phyloP scores from a whole-genome alignment of 2,113 vertebrate species.

The Anoplopoma fimbria region DNA sequence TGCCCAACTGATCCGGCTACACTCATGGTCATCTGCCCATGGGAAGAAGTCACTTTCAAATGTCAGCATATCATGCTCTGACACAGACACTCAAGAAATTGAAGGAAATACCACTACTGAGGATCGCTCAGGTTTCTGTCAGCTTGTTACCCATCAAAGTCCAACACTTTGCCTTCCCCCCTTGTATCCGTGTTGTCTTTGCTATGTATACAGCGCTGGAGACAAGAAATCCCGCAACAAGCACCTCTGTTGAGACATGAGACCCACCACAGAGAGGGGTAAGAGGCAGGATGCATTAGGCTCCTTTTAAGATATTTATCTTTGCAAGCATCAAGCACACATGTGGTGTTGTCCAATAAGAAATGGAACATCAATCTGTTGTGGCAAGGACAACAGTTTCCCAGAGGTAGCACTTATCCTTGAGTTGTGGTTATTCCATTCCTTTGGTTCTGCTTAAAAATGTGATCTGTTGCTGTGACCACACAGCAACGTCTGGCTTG shows the following conservation, averaged over 20 bases:
- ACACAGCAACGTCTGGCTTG: slow-evolving; percentile 55
- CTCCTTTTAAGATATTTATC: slow-evolving; percentile 18
- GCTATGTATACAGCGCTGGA: neutral
- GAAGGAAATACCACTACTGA: slow-evolving; percentile 60
- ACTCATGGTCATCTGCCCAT: slow-evolving; percentile 55
- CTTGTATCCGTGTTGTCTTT: slow-evolving; percentile 13
- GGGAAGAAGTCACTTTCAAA: slow-evolving; percentile 74
- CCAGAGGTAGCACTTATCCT: slow-evolving; percentile 66
- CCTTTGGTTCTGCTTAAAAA: slow-evolving; percentile 60
- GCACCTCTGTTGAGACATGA: slow-evolving; percentile 1
- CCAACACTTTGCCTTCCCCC: neutral
- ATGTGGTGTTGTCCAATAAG: slow-evolving; percentile 36
- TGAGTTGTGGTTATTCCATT: slow-evolving; percentile 54
- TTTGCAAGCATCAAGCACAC: slow-evolving; percentile 2
- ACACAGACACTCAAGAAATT: slow-evolving; percentile 49
- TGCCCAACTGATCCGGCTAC: slow-evolving; percentile 33
- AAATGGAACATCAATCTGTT: slow-evolving; percentile 40
- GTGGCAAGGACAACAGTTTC: slow-evolving; percentile 50
- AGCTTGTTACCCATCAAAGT: slow-evolving; percentile 20
- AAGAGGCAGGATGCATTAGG: neutral
- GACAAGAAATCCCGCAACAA: neutral
- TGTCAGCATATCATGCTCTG: slow-evolving; percentile 65
- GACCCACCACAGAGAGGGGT: slow-evolving; percentile 8
- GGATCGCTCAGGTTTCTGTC: slow-evolving; percentile 52
- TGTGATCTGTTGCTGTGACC: slow-evolving; percentile 64